Conservation (phyloP, 2,888 invertebrate genomes). For the Saturnia japonica region DNA sequence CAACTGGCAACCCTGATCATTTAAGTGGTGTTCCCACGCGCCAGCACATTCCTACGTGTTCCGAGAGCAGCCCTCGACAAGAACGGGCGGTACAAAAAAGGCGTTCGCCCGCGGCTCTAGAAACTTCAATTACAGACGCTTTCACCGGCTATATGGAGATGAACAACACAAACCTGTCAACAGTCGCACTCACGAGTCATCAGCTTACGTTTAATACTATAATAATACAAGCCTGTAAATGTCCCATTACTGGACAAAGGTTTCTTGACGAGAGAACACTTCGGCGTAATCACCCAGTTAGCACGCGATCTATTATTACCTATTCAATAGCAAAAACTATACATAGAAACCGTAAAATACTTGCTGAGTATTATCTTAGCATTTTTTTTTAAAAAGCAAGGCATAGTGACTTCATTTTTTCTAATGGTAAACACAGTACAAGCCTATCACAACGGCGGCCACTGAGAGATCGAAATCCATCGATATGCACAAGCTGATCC, state of each 20-base stretch:
- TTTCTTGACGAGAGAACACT: neutral
- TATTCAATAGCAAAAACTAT: neutral
- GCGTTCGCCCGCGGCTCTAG: slow-evolving; percentile 19
- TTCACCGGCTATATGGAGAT: slow-evolving; percentile 10
- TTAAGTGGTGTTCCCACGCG: neutral
- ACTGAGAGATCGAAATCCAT: too few species aligned
- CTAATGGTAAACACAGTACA: too few species aligned
- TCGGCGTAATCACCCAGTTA: too few species aligned
- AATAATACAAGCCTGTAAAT: neutral
- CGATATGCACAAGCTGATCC: too few species aligned
- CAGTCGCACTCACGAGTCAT: neutral
- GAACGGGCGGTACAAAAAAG: slow-evolving; percentile 17
- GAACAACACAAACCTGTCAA: neutral
- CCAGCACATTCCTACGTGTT: neutral
- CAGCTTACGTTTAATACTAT: neutral
- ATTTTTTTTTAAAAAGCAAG: too few species aligned
- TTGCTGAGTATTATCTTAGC: too few species aligned
- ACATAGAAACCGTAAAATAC: neutral
- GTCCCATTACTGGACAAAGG: neutral
- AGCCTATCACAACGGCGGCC: too few species aligned
- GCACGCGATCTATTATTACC: neutral
- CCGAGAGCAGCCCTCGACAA: neutral
- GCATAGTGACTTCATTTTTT: too few species aligned
- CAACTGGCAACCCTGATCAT: neutral
- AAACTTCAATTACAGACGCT: slow-evolving; percentile 3